A percentile compares a stretch with the other conserved stretches of the same genome.
phyloP scores from a whole-genome alignment of 2,888 invertebrate genomes.

The Cistogaster globosa region DNA sequence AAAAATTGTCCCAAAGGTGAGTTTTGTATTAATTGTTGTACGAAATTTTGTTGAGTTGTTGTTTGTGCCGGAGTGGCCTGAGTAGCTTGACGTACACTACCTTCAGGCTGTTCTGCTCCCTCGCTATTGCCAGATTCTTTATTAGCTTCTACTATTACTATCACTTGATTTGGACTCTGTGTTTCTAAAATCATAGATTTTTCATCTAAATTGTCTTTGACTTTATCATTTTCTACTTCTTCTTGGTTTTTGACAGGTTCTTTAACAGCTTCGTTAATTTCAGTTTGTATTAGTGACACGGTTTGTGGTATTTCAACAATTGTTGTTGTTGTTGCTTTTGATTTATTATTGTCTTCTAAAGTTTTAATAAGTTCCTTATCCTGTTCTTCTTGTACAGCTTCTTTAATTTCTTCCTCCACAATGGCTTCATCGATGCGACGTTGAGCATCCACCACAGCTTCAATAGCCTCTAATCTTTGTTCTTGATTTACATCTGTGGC shows the following conservation, averaged over 20 bases:
- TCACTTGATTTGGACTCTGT: slow-evolving; percentile 9
- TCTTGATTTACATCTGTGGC: slow-evolving; percentile 65
- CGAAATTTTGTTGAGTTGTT: slow-evolving; percentile 77
- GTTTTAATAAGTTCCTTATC: slow-evolving; percentile 55
- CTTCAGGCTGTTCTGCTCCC: slow-evolving; percentile 52
- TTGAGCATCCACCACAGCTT: slow-evolving; percentile 68
- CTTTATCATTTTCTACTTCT: slow-evolving; percentile 1
- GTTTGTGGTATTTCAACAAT: slow-evolving; percentile 3
- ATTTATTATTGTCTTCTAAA: slow-evolving; percentile 39
- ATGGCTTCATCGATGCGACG: slow-evolving; percentile 63
- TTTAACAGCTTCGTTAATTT: slow-evolving; percentile 20
- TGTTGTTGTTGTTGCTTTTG: background rate
- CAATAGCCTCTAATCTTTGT: slow-evolving; percentile 68
- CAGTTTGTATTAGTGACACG: slow-evolving; percentile 25
- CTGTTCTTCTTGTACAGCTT: slow-evolving; percentile 61
- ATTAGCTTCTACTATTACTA: background rate
- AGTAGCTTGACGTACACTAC: slow-evolving; percentile 77
- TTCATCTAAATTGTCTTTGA: slow-evolving; percentile 53
- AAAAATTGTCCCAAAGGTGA: slow-evolving; percentile 80
- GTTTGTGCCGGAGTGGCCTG: slow-evolving; percentile 78
- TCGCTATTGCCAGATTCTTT: background rate
- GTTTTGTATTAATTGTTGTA: slow-evolving; percentile 80
- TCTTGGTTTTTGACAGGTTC: slow-evolving; percentile 24
- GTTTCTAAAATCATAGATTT: slow-evolving; percentile 7
- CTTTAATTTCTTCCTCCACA: slow-evolving; percentile 65